phyloP scores from a whole-genome alignment of 92 coral and sea anemone genomes.

The Blastomussa wellsi region DNA sequence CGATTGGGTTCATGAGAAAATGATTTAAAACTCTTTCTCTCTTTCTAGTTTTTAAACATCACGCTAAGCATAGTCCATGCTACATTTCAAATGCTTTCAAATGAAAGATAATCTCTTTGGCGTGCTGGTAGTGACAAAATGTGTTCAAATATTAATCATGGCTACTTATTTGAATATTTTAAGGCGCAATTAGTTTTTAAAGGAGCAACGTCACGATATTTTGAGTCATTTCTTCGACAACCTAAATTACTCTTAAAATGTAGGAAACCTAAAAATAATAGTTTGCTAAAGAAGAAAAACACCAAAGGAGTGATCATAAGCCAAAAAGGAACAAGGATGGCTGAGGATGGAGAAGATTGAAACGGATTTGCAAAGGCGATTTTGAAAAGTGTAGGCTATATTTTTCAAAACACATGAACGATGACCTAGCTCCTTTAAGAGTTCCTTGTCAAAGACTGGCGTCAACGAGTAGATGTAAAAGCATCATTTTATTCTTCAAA shows the following conservation, averaged over 20 bases:
- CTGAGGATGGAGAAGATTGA: too few relatives aligned
- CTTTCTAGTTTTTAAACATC: background rate
- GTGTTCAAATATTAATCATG: background rate
- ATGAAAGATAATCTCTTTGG: background rate
- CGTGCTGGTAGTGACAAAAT: background rate
- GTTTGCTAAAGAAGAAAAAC: too few relatives aligned
- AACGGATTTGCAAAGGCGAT: too few relatives aligned
- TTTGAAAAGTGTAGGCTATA: too few relatives aligned
- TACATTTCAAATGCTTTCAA: background rate
- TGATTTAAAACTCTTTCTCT: constrained; percentile 43
- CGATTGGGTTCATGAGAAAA: constrained; percentile 71
- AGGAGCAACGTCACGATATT: too few relatives aligned
- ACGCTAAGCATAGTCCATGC: background rate
- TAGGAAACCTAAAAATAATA: too few relatives aligned
- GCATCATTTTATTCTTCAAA: background rate
- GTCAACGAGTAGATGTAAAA: background rate
- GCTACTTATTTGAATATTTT: background rate
- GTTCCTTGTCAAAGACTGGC: background rate
- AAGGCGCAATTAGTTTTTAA: background rate
- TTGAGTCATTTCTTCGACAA: too few relatives aligned
- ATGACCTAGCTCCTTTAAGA: too few relatives aligned
- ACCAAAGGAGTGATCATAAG: too few relatives aligned
- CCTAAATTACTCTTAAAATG: too few relatives aligned
- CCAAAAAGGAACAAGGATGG: too few relatives aligned
- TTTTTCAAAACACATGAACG: too few relatives aligned